These are phyloP conservation scores for Geotrupes spiniger DNA, from an alignment of 2,888 invertebrate species.

Conservation along the genomic window DNA sequence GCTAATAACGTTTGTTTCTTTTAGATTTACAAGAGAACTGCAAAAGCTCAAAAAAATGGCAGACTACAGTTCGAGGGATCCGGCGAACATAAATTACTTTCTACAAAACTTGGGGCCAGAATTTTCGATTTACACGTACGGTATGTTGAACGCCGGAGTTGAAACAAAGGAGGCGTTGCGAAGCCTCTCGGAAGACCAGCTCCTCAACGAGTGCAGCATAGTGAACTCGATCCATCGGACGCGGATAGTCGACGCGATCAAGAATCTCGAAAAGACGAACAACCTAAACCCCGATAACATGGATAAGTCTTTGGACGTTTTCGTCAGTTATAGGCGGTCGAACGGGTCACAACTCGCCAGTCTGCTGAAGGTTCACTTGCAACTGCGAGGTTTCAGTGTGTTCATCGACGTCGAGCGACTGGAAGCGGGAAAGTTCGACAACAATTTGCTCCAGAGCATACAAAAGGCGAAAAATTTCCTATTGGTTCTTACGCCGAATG, in stretches of 20 bases:
- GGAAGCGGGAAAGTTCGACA: conserved; percentile 98
- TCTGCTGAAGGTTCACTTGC: conserved; percentile 93
- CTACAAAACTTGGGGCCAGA: conserved; percentile 81
- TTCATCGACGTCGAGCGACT: conserved; percentile 98
- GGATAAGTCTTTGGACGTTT: conserved; percentile 92
- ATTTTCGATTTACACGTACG: conserved; percentile 94
- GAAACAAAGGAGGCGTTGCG: conserved; percentile 81
- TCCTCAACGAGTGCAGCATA: conserved; percentile 87
- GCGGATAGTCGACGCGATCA: conserved; percentile 85
- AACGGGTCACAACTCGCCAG: conserved; percentile 97
- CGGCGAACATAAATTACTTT: conserved; percentile 84
- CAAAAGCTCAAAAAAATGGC: conserved; percentile 93
- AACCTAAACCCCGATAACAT: conserved; percentile 73
- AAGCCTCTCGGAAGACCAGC: conserved; percentile 86
- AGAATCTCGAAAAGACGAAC: conserved; percentile 65
- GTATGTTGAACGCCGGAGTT: conserved; percentile 92
- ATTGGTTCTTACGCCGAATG: conserved; percentile 91
- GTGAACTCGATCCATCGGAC: conserved; percentile 91
- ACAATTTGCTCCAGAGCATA: conserved; percentile 94
- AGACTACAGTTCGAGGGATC: conserved; percentile 92
- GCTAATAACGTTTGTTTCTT: conserved; percentile 30
- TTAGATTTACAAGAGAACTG: conserved; percentile 86
- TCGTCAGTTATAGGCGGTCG: conserved; percentile 95
- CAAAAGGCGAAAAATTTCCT: conserved; percentile 95
- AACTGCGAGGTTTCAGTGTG: conserved; percentile 91